A percentile compares a stretch with the other conserved stretches of the same genome.
Evolutionary conservation across 2,888 invertebrate species (phyloP).

Genomic region (Andrena marginata): DNA sequence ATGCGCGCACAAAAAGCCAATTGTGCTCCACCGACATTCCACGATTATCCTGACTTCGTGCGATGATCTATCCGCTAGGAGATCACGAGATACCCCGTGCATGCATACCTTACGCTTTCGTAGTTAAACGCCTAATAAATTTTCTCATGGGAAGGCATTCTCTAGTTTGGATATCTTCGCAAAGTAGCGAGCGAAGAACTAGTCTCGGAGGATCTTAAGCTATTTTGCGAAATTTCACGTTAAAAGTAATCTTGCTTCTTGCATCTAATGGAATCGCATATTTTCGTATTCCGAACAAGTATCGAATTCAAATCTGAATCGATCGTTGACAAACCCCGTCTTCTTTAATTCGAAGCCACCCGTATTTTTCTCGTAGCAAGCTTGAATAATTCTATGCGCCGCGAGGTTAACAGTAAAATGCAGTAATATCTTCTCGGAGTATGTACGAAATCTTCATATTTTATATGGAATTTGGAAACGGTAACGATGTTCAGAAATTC

Average conservation of each 20-base stretch:
- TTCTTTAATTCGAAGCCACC: neutral
- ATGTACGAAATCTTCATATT: neutral
- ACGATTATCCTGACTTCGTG: constrained; percentile 58
- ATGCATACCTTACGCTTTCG: constrained; percentile 3
- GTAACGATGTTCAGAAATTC: constrained; percentile 71
- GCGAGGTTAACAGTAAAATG: neutral
- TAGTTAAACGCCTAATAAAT: too few relatives aligned
- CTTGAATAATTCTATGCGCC: neutral
- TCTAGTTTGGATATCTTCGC: too few relatives aligned
- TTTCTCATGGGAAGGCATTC: too few relatives aligned
- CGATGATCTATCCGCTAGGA: constrained; percentile 16
- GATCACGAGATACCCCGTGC: constrained; percentile 22
- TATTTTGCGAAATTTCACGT: too few relatives aligned
- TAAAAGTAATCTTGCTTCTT: too few relatives aligned
- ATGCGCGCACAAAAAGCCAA: constrained; percentile 75
- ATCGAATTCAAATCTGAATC: neutral
- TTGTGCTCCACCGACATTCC: constrained; percentile 70
- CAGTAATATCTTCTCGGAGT: neutral
- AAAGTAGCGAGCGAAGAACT: too few relatives aligned
- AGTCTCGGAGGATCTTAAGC: too few relatives aligned
- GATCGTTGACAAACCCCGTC: neutral
- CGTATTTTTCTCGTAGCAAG: neutral
- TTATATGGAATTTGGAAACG: constrained; percentile 47
- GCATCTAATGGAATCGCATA: neutral
- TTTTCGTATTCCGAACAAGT: neutral